Evolutionary conservation across 1,140 invertebrate species (phyloP).

Genomic region (Chionoecetes opilio): DNA sequence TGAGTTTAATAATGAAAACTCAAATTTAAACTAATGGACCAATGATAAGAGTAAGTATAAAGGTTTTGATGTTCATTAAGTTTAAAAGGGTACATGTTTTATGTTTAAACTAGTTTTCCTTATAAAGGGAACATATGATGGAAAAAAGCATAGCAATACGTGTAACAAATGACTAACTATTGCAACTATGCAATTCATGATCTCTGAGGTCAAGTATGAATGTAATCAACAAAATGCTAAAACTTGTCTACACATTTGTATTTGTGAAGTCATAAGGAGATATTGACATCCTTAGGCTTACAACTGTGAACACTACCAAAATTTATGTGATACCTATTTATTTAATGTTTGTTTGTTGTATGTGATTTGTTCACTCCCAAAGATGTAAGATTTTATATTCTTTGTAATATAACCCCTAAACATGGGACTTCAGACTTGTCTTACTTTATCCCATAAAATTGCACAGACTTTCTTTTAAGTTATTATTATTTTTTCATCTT

Average conservation of each 20-base stretch:
- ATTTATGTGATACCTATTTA: slow-evolving; percentile 75
- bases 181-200: not conserved
- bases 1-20: not conserved
- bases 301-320: slow-evolving; percentile 36
- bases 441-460: slow-evolving; percentile 20
- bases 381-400: slow-evolving; percentile 78
- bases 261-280: not conserved
- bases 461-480: too few species aligned
- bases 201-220: not conserved
- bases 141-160: not conserved
- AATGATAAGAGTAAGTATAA: not conserved
- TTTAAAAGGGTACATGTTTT: not conserved
- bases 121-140: not conserved
- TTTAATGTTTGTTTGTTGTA: slow-evolving; percentile 70
- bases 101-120: not conserved
- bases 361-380: slow-evolving; percentile 68
- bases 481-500: too few species aligned
- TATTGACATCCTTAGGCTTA: not conserved
- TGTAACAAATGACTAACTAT: not conserved
- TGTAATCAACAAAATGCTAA: not conserved
- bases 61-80: slow-evolving; percentile 20
- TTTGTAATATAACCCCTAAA: slow-evolving; percentile 51
- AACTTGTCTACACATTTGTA: not conserved
- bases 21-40: slow-evolving; percentile 16
- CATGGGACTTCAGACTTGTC: not conserved